These are phyloP conservation scores for Leucophenga montana DNA, from an alignment of 2,888 invertebrate genomes.

Conservation along the genomic window DNA sequence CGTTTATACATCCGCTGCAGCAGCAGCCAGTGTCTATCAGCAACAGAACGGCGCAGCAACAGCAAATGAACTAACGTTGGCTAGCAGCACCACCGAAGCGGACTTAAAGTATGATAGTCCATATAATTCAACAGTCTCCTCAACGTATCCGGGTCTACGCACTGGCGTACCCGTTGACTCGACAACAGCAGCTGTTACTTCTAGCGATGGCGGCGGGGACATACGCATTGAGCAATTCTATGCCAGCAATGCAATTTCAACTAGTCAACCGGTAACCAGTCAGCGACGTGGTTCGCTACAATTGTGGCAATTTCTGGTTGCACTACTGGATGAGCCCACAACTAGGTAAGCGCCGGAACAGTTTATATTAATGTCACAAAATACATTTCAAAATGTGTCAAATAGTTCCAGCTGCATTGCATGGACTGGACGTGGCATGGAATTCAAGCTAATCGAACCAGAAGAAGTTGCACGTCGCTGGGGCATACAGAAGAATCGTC, in stretches of 20 bases:
- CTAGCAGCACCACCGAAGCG: conserved; percentile 45
- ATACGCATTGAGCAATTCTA: conserved; percentile 70
- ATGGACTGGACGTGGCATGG: conserved; percentile 96
- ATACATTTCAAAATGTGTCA: neutral
- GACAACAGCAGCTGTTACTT: conserved; percentile 63
- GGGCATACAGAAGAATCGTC: conserved; percentile 97
- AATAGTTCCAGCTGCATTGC: conserved; percentile 86
- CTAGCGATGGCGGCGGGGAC: conserved; percentile 57
- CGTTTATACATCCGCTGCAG: conserved; percentile 39
- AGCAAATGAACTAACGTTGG: conserved; percentile 60
- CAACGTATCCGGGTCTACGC: conserved; percentile 68
- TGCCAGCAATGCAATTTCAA: conserved; percentile 65
- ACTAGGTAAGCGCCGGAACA: conserved; percentile 68
- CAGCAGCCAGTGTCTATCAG: conserved; percentile 30
- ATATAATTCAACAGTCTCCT: conserved; percentile 69
- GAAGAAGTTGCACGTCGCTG: conserved; percentile 96
- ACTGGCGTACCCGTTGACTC: conserved; percentile 65
- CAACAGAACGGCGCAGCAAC: conserved; percentile 44
- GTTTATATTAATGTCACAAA: neutral
- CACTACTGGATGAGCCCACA: conserved; percentile 81
- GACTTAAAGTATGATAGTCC: conserved; percentile 71
- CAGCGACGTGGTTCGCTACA: conserved; percentile 89
- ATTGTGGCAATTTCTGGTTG: conserved; percentile 95
- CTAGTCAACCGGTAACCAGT: conserved; percentile 70
- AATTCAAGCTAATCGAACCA: conserved; percentile 96